Conservation (phyloP, 2,797 vertebrate genomes). For the Peromyscus aztecus region DNA sequence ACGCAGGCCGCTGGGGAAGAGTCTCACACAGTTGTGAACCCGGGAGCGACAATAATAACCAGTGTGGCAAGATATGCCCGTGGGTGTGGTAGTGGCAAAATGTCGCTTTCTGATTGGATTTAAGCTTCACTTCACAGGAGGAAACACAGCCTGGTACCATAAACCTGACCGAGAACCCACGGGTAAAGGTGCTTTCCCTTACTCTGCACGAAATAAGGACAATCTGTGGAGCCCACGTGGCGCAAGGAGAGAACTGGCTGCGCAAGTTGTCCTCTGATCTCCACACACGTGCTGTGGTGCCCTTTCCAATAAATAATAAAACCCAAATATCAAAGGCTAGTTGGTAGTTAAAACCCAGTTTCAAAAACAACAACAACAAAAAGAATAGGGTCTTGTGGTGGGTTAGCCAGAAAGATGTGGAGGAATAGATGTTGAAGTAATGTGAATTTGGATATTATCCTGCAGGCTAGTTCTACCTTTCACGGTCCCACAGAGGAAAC, state of each 20-base stretch:
- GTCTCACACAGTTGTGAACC: neutral
- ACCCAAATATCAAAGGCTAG: neutral
- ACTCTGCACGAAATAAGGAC: neutral
- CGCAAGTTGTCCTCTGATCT: neutral
- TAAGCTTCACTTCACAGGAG: neutral
- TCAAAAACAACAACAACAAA: neutral
- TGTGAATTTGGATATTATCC: neutral
- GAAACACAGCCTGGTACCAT: neutral
- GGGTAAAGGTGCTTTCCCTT: neutral
- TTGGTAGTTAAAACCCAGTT: neutral
- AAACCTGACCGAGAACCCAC: neutral
- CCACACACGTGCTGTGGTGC: neutral
- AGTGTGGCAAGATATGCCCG: neutral
- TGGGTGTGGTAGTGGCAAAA: neutral
- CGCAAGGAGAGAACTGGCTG: neutral
- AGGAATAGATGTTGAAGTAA: no score
- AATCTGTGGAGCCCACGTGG: neutral
- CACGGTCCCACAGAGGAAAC: neutral
- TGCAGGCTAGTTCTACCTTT: neutral
- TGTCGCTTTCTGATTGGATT: neutral
- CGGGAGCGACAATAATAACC: neutral
- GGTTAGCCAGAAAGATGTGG: neutral
- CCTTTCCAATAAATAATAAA: neutral
- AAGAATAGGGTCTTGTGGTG: rapidly evolving
- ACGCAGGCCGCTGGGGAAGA: neutral